Base-by-base conservation (phyloP, 2,888 invertebrate species). In the Watsonalla binaria region DNA sequence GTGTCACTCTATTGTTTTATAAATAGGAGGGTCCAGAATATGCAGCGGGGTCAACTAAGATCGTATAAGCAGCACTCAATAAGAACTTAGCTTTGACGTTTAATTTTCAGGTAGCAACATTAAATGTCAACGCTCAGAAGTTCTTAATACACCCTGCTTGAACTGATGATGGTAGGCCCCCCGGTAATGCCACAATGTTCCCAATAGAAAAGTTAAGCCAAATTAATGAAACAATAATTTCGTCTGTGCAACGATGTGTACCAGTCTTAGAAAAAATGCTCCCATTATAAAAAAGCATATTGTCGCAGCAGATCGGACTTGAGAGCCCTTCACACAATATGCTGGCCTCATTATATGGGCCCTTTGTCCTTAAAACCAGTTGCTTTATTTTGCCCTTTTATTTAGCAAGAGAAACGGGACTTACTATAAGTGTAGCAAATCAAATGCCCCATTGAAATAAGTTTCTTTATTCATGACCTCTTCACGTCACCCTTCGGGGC, bases 321-420 rank as follows among this genome's bases (percentile, higher is more conserved):
- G 73, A 89, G 90, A 83, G 86, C 79, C 72, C 90, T 88, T 82
- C 71, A 73, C 75, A 83, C 89, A 90, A 89, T 88, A 85, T 86
- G 85, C 85, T 82, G 82, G 88, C 81, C 84, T 90, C 87, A 90
- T 90, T 89, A 90, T 90, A 78, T 85, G 89, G 89, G 90, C 58
- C 76, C 86, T 88, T 90, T 90, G 90, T 90, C 90, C 89, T 90
- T 79, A 86, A 78, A 86, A 90, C 90, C 85, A 84, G 90, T 90
- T 86, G 84, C 76, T 84, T 86, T 82, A 74, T 79, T 74, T 68
- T 69, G 70, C 70, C 74, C 72, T 74, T 79, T 81, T 76, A 80
- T 82, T 82, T 79, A 68, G 79, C 75, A 74, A 78, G 71, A 77
- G 83, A 83, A 85, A 86, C 77, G 81, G 83, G 80, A 81, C 79